Conservation (phyloP, 2,113 vertebrate species). For the Astur gentilis region DNA sequence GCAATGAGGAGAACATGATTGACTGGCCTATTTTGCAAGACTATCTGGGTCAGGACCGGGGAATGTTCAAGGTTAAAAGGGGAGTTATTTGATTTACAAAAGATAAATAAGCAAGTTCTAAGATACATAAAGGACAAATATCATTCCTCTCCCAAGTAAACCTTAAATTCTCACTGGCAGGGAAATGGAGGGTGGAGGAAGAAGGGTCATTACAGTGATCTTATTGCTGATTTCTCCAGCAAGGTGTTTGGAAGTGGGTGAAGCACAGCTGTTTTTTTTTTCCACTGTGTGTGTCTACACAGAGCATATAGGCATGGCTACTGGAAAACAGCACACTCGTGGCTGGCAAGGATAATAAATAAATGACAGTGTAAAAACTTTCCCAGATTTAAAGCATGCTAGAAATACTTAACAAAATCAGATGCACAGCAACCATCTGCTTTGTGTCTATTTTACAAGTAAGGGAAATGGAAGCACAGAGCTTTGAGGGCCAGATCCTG, state of each 20-base stretch:
- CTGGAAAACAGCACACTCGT: not conserved
- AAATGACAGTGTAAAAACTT: not conserved
- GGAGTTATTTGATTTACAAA: conserved; percentile 45
- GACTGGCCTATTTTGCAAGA: conserved; percentile 61
- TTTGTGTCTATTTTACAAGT: not conserved
- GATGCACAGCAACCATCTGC: not conserved
- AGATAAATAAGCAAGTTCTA: conserved; percentile 39
- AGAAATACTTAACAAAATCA: not conserved
- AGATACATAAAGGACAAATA: not conserved
- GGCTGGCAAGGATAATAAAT: not conserved
- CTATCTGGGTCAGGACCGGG: conserved; percentile 16
- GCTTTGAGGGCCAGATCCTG: not conserved
- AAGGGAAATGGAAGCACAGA: not conserved
- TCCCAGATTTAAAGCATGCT: not conserved
- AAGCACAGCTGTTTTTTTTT: not conserved
- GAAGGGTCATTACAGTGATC: not conserved
- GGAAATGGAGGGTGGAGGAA: not conserved
- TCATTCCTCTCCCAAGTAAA: not conserved
- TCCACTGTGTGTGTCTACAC: not conserved
- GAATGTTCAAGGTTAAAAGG: conserved; percentile 33
- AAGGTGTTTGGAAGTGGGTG: not conserved
- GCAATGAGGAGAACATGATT: conserved; percentile 55
- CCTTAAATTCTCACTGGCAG: not conserved
- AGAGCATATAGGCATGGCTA: not conserved
- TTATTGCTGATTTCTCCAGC: not conserved